phyloP scores from a whole-genome alignment of 2,113 vertebrate genomes.

The Camelus dromedarius region DNA sequence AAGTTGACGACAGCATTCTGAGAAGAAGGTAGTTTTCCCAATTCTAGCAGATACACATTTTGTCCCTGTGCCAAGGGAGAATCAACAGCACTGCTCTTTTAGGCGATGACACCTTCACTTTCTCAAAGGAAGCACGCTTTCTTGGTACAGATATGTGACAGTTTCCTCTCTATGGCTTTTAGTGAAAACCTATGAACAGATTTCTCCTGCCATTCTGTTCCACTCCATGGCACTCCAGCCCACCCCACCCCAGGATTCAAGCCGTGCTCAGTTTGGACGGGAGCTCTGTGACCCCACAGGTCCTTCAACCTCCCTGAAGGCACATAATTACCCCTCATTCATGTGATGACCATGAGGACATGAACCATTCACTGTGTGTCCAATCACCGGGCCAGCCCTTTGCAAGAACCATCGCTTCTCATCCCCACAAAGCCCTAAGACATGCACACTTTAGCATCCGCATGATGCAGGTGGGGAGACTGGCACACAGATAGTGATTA shows the following conservation, averaged over 20 bases:
- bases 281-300: neutral
- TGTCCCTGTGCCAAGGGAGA: neutral
- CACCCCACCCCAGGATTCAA: neutral
- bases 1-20: neutral
- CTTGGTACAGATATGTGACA: neutral
- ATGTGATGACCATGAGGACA: no score
- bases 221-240: neutral
- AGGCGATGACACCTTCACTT: neutral
- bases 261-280: neutral
- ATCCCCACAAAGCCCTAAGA: neutral
- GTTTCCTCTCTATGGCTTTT: neutral
- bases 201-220: neutral
- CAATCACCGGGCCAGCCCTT: neutral
- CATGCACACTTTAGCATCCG: no score
- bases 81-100: neutral
- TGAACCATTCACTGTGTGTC: neutral
- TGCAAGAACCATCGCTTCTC: neutral
- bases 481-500: neutral
- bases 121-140: neutral
- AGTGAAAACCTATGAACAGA: neutral
- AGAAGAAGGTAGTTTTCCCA: neutral
- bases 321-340: neutral
- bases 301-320: neutral
- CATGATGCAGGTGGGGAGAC: neutral
- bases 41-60: neutral